Conservation (phyloP, 2,113 vertebrate genomes). For the Mandrillus leucophaeus region DNA sequence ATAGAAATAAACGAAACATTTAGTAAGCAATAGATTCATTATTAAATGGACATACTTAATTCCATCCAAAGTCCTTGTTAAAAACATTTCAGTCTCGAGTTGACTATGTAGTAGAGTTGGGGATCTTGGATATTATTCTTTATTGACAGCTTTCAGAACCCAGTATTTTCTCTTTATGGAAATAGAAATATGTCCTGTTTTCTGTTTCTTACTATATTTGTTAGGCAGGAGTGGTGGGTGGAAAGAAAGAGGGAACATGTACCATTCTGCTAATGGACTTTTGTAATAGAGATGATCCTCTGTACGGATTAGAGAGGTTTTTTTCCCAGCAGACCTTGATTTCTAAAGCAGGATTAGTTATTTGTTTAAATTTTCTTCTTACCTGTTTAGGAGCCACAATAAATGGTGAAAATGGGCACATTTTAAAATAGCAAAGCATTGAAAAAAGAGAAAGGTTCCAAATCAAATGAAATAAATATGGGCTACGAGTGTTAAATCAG, state of each 20-base stretch:
- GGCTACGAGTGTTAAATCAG: neutral
- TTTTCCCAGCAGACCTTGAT: neutral
- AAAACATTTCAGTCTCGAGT: neutral
- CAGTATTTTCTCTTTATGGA: neutral
- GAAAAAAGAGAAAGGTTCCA: neutral
- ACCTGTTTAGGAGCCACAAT: neutral
- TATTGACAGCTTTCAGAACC: neutral
- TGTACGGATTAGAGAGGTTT: neutral
- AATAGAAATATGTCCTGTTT: neutral
- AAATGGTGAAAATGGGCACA: neutral
- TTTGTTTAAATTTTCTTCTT: neutral
- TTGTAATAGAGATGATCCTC: constrained; percentile 9
- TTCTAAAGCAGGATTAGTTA: constrained; percentile 46
- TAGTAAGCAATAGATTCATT: constrained; percentile 13
- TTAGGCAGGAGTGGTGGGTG: neutral
- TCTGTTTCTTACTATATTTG: neutral
- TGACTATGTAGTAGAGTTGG: neutral
- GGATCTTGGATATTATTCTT: neutral
- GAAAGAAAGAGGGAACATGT: neutral
- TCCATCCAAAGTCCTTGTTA: neutral
- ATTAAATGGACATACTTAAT: neutral
- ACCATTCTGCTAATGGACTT: neutral
- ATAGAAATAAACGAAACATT: neutral
- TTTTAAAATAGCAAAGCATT: constrained; percentile 47
- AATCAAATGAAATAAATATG: constrained; percentile 33